phyloP scores from a whole-genome alignment of 2,888 invertebrate species.

The Temnothorax ravouxi region DNA sequence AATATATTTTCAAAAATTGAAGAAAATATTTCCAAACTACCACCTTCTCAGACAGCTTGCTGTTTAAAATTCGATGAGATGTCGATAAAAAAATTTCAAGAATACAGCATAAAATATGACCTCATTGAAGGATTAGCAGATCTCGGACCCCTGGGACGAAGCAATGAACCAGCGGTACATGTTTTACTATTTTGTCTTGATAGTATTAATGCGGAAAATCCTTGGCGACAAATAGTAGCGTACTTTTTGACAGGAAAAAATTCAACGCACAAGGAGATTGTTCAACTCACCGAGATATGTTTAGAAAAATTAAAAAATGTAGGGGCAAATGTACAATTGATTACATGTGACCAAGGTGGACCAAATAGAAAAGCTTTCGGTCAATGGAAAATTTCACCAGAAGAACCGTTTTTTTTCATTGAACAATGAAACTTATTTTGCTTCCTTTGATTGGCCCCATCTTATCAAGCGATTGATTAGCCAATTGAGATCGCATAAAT shows the following conservation, averaged over 20 bases:
- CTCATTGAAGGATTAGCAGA: not conserved
- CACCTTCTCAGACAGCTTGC: not conserved
- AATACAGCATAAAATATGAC: not conserved
- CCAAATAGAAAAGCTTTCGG: not conserved
- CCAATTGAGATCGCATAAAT: constrained; percentile 8
- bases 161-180: not conserved
- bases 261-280: not conserved
- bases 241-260: constrained; percentile 9
- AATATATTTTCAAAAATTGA: not conserved
- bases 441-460: constrained; percentile 13
- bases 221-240: constrained; percentile 8
- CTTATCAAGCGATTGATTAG: constrained; percentile 11
- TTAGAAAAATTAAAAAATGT: not conserved
- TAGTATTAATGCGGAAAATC: constrained; percentile 2
- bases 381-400: not conserved
- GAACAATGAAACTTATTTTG: not conserved
- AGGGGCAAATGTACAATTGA: not conserved
- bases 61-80: constrained; percentile 3
- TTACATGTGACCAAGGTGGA: constrained; percentile 9
- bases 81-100: constrained; percentile 12
- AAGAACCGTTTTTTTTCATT: not conserved
- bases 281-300: not conserved
- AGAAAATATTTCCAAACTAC: not conserved
- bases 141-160: not conserved
- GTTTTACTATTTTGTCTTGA: not conserved